Base-by-base conservation (phyloP, 2,888 invertebrate species). In the Lithophane socia region DNA sequence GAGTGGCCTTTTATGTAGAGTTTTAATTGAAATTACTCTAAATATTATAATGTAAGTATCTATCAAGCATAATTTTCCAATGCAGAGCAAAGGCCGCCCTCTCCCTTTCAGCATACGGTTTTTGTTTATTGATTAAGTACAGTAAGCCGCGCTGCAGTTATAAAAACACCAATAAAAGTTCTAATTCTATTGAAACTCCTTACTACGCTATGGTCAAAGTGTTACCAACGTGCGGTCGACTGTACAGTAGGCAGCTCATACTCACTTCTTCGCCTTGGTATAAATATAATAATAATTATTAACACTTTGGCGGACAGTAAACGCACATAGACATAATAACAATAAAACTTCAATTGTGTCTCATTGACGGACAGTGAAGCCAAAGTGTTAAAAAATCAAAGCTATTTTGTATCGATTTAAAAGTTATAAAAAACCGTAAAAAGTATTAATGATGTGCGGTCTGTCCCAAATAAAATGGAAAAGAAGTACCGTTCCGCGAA, bases 401-500 rank as follows among this genome's bases (percentile, higher is more conserved):
- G 1, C 18, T 61, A n/a, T 64, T 29, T 42, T 37, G 2, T 7
- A 29, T 16, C 7, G 12, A 52, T n/a, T 29, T 44, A 29, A 18
- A 37, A 49, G 42, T 44, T 24, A 9, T 24, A 16, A 72, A 66
- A 24, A 10, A 54, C 10, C 21, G 12, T 52, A 63, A 47, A 47
- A 54, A 21, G 16, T 29, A 37, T 44, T 47, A 60, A 52, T 60
- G 5, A 29, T 47, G 21, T 63, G n/a, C n/a, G 21, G 21, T 37
- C 10, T 58, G 80, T 64, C 42, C 67, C 63, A 52, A 52, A 54
- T 77, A 61, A 70, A 44, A 13, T 61, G 52, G 60, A 63, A 49
- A 79, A 12, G 13, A 73, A 63, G 49, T 81, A 73, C 81, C 81
- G 81, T 65, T 80, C 8, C 18, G 3, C 54, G 49, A 81, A 84